Percentiles rank a stretch among this genome's conserved stretches.
phyloP scores from a whole-genome alignment of 1,140 invertebrate genomes.

The Euura lappo region DNA sequence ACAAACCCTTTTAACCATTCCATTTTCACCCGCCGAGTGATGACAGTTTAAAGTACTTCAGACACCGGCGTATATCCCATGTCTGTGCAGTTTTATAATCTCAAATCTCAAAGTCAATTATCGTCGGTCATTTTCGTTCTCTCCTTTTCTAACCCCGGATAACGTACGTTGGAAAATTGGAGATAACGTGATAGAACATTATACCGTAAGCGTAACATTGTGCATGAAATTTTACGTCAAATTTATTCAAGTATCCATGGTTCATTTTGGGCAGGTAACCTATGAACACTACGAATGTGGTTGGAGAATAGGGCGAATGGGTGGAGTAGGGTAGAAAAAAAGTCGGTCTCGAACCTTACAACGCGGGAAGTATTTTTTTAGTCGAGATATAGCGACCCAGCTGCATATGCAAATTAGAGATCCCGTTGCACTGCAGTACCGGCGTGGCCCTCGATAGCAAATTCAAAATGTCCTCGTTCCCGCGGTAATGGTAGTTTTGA shows the following conservation, averaged over 20 bases:
- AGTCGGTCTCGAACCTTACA: neutral
- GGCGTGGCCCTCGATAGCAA: neutral
- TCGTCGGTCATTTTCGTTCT: no score
- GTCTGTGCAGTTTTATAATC: no score
- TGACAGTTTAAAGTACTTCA: no score
- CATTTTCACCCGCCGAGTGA: no score
- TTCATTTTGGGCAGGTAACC: neutral
- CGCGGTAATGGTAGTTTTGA: neutral
- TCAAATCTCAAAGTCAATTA: no score
- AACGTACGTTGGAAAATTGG: no score
- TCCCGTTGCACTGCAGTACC: neutral
- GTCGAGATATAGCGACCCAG: neutral
- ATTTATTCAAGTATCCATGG: no score
- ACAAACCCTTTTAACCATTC: no score
- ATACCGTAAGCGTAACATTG: neutral
- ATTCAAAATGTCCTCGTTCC: neutral
- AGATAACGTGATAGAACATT: no score
- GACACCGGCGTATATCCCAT: no score
- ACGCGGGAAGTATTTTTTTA: neutral
- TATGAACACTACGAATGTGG: neutral
- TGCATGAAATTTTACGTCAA: neutral
- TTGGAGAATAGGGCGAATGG: neutral
- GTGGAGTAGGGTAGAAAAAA: neutral
- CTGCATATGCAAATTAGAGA: neutral
- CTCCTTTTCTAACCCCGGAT: no score